Percentiles rank a stretch among this genome's conserved stretches.
These are phyloP conservation scores for Numida meleagris DNA, from an alignment of 2,113 vertebrate species.

Conservation along the genomic window DNA sequence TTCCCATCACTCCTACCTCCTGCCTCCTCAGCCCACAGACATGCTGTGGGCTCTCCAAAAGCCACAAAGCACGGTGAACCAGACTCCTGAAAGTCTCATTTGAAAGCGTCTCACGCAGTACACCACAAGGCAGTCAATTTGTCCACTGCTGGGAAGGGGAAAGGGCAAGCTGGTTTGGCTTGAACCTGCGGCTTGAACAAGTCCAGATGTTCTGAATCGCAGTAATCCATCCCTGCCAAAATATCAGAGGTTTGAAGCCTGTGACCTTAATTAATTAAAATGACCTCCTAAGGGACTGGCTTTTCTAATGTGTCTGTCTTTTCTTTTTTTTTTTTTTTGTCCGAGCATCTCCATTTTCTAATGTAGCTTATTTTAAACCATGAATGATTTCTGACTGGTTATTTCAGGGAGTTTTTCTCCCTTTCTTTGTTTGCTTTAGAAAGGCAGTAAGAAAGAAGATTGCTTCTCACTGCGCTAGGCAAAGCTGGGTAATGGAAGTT, in stretches of 20 bases:
- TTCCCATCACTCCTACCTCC: neutral
- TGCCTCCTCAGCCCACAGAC: neutral
- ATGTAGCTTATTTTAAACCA: constrained; percentile 13
- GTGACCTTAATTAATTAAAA: constrained; percentile 45
- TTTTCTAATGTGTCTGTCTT: neutral
- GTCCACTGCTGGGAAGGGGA: constrained; percentile 16
- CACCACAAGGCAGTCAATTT: constrained; percentile 4
- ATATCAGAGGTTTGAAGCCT: neutral
- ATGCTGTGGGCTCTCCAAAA: neutral
- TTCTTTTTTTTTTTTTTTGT: neutral
- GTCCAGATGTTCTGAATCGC: constrained; percentile 22
- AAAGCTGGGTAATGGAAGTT: constrained; percentile 1
- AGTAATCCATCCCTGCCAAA: neutral
- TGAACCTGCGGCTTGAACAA: neutral
- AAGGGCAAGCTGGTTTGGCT: neutral
- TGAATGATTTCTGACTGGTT: neutral
- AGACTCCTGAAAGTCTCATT: neutral
- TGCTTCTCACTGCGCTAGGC: neutral
- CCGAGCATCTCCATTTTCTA: constrained; percentile 8
- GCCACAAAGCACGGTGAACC: neutral
- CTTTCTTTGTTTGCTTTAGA: constrained; percentile 39
- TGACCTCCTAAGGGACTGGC: neutral
- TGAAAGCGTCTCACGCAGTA: neutral
- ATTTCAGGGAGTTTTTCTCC: neutral
- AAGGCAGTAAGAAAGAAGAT: constrained; percentile 50